Base-by-base conservation (phyloP, 1,140 invertebrate species). In the Atta texana region DNA sequence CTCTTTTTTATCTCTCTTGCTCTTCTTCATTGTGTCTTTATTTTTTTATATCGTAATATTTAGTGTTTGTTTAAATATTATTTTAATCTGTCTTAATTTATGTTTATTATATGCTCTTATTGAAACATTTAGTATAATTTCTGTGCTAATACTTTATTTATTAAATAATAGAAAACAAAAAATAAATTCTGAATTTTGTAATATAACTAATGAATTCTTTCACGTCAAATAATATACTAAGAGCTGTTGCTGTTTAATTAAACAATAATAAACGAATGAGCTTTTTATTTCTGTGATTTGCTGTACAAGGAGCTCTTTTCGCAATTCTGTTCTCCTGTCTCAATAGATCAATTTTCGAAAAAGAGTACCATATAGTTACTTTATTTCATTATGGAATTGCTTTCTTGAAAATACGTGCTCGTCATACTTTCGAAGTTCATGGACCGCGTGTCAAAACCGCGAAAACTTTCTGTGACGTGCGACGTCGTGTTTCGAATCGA, bases 401-500 rank as follows among this genome's bases (percentile, higher is more conserved):
- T 75, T n/a, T 82, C 51, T 44, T 28, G 21, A 31, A 72, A 61
- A 61, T 63, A 51, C 14, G 24, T 24, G 24, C 7, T 21, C 24
- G 39, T 21, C 39, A 3, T 61, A 68, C 18, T 81, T 57, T 10
- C 6, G 5, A 44, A 44, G 31, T 31, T 12, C 44, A 14, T 5
- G 14, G 7, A 3, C 39, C 14, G n/a, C 7, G 44, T 51, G 55
- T 84, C 80, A 75, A 81, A 34, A 6, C 3, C 55, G 39, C 24
- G 28, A 24, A 51, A 84, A 75, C 69, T 84, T 74, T 31, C 39
- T 51, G 34, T 82, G 66, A 82, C 78, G 61, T 12, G 21, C 76
- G 44, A 80, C n/a, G 55, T 72, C 68, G 39, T 57, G 57, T 61
- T 75, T 84, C 55, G 18, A 75, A 75, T 84, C 28, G 80, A 84